These are phyloP conservation scores for Toxonevra muliebris DNA, from an alignment of 2,888 invertebrate genomes.

Conservation along the genomic window DNA sequence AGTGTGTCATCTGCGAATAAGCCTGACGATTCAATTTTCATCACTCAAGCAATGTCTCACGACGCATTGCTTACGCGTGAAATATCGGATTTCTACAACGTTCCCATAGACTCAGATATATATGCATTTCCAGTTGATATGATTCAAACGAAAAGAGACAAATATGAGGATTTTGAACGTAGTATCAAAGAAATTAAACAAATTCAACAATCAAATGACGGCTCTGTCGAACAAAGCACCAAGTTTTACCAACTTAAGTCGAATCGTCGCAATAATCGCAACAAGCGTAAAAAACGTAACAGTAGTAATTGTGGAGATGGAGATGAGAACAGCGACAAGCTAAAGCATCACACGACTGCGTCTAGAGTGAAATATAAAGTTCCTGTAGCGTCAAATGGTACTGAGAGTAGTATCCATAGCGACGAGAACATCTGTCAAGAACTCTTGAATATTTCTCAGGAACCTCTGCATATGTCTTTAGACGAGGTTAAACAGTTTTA, in stretches of 20 bases:
- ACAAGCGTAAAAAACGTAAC: slow-evolving; percentile 61
- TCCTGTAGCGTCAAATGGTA: slow-evolving; percentile 19
- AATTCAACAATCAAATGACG: slow-evolving; percentile 28
- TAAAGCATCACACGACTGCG: slow-evolving; percentile 34
- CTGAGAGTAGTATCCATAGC: slow-evolving; percentile 37
- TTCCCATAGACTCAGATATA: slow-evolving; percentile 87
- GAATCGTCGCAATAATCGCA: slow-evolving; percentile 57
- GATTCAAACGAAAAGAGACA: slow-evolving; percentile 64
- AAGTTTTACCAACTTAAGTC: slow-evolving; percentile 51
- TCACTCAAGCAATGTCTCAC: slow-evolving; percentile 88
- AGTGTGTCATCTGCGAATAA: slow-evolving; percentile 76
- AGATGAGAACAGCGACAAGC: slow-evolving; percentile 47
- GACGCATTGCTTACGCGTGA: slow-evolving; percentile 82
- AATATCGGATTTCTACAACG: slow-evolving; percentile 86
- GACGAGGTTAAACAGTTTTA: slow-evolving; percentile 86
- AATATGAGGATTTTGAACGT: slow-evolving; percentile 25
- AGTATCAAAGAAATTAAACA: slow-evolving; percentile 32
- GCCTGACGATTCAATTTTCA: slow-evolving; percentile 85
- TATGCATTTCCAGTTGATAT: slow-evolving; percentile 88
- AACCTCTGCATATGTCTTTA: slow-evolving; percentile 84
- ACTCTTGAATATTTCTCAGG: slow-evolving; percentile 55
- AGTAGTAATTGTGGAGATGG: slow-evolving; percentile 50
- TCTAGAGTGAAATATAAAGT: slow-evolving; percentile 43
- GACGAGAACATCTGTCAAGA: slow-evolving; percentile 69
- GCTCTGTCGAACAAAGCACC: slow-evolving; percentile 37